These are phyloP conservation scores for Gymnogyps californianus DNA, from an alignment of 2,113 vertebrate species.

Conservation along the genomic window DNA sequence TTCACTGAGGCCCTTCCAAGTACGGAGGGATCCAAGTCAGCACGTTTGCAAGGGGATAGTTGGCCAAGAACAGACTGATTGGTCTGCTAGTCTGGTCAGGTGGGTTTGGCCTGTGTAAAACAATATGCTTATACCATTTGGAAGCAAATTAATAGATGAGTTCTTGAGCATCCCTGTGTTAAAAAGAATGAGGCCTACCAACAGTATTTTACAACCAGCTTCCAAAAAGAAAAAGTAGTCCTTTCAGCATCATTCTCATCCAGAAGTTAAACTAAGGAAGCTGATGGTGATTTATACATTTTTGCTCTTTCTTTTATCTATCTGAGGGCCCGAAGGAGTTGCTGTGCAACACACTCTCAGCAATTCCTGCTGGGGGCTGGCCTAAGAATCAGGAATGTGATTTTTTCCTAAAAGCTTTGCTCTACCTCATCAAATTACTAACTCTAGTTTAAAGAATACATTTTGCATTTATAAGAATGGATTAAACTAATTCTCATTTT, in stretches of 20 bases:
- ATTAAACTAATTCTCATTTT: neutral
- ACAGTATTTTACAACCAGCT: neutral
- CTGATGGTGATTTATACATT: neutral
- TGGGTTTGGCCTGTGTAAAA: neutral
- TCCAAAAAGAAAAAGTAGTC: neutral
- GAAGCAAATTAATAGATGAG: neutral
- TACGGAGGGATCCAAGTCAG: neutral
- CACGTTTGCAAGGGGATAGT: neutral
- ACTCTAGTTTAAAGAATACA: neutral
- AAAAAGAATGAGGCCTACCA: neutral
- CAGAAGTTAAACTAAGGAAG: neutral
- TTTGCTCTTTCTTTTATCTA: neutral
- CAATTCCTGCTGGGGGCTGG: neutral
- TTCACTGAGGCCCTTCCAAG: neutral
- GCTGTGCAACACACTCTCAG: neutral
- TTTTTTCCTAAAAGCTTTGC: neutral
- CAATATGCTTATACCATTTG: neutral
- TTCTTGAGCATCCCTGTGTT: neutral
- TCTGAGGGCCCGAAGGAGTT: neutral
- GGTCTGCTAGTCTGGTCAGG: neutral
- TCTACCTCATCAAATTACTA: neutral
- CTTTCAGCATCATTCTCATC: neutral
- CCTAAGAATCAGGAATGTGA: neutral
- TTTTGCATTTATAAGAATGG: neutral
- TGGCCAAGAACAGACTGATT: neutral